Evolutionary conservation across 2,888 invertebrate species (phyloP).

Genomic region (Synergus umbraculus): DNA sequence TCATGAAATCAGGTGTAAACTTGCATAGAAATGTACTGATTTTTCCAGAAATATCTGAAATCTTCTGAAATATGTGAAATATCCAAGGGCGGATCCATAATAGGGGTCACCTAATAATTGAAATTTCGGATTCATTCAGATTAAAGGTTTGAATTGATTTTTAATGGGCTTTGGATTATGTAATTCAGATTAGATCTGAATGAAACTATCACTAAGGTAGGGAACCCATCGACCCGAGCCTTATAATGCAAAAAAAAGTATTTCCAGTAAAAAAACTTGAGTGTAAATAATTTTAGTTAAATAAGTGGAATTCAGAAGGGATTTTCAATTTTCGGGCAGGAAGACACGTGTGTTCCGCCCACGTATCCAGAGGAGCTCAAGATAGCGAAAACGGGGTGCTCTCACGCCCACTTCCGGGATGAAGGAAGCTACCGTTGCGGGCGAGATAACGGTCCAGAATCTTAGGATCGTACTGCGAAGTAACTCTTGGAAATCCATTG

Average conservation of each 20-base stretch:
- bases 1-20: too few species aligned
- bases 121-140: too few species aligned
- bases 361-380: conserved; percentile 52
- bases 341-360: not conserved
- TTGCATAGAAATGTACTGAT: too few species aligned
- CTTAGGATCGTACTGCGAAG: conserved; percentile 53
- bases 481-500: conserved; percentile 58
- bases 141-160: too few species aligned
- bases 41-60: too few species aligned
- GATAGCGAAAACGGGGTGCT: conserved; percentile 64
- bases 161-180: too few species aligned
- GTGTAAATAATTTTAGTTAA: too few species aligned
- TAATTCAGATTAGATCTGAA: too few species aligned
- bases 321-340: not conserved
- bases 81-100: too few species aligned
- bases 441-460: conserved; percentile 59
- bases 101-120: too few species aligned
- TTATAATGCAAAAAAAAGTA: not conserved
- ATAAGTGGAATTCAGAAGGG: too few species aligned
- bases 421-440: conserved; percentile 61
- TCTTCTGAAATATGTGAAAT: too few species aligned
- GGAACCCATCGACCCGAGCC: not conserved
- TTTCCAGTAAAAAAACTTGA: not conserved
- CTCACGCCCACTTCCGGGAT: conserved; percentile 69
- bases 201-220: not conserved